Base-by-base conservation (phyloP, 2,888 invertebrate species). In the Diplolepis rosae region DNA sequence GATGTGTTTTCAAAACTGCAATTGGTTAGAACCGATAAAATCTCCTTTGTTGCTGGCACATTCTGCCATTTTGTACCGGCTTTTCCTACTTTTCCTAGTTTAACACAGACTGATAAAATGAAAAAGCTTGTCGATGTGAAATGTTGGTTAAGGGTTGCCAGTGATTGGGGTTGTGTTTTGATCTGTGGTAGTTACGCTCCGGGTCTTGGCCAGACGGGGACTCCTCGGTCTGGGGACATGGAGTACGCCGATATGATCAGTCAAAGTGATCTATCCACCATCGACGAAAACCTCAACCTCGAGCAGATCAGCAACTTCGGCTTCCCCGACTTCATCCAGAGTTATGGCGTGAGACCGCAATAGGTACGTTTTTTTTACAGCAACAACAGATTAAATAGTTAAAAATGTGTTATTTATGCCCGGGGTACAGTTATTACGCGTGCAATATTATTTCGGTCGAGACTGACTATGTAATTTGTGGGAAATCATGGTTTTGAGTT, bases 91-190 rank as follows among this genome's bases (percentile, higher is more conserved):
- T 77, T 77, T 75, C 78, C 77, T 77, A 79, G 71, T 73, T 71
- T 66, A 73, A 74, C 71, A 71, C 54, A 61, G 67, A 66, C 68
- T 18, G 65, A 68, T 69, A 50, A 39, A 61, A 18, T 65, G 7
- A 65, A 68, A 69, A 70, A 70, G 48, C 15, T 56, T 68, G 24
- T 54, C 42, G 52, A 61, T n/a, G 45, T 67, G 28, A 24, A 65
- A 61, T 65, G 22, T 75, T 74, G 52, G 56, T 76, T 70, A 79
- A 84, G 82, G 78, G 78, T 84, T 88, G 88, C 88, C 88, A 88
- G 88, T 89, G 87, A 89, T 89, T 88, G 88, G 88, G 80, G 88
- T 88, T 88, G 88, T 88, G 87, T 85, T 87, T 88, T 86, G 81
- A 79, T 85, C 83, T 85, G 84, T 80, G 79, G 77, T 83, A 89